Percentiles rank a stretch among this genome's conserved stretches.
phyloP scores from a whole-genome alignment of 1,140 invertebrate species.

The Grapholita molesta region DNA sequence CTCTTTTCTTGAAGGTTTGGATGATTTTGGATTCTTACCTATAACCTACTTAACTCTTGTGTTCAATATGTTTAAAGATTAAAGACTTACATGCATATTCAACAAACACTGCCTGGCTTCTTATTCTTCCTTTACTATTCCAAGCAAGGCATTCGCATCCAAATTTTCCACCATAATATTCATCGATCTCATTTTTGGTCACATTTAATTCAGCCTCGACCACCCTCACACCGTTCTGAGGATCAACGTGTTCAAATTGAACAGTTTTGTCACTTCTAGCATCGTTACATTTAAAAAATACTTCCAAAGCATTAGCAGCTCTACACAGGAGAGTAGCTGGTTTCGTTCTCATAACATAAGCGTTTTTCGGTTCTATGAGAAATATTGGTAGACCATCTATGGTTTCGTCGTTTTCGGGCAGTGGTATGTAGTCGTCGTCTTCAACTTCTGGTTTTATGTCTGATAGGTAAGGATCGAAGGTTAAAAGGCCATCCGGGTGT shows the following conservation, averaged over 20 bases:
- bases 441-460: constrained; percentile 61
- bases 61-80: too few relatives aligned
- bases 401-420: constrained; percentile 68
- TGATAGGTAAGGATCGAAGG: constrained; percentile 67
- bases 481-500: constrained; percentile 61
- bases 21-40: too few relatives aligned
- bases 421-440: constrained; percentile 67
- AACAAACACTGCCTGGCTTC: constrained; percentile 88
- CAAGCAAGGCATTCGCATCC: constrained; percentile 94
- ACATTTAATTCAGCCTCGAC: constrained; percentile 92
- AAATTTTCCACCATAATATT: constrained; percentile 92
- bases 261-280: constrained; percentile 80
- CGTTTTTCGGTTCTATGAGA: constrained; percentile 89
- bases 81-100: constrained; percentile 93
- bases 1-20: too few relatives aligned
- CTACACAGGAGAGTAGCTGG: constrained; percentile 91
- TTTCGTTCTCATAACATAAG: constrained; percentile 92
- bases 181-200: constrained; percentile 91
- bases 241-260: constrained; percentile 88
- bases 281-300: constrained; percentile 93
- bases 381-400: constrained; percentile 87
- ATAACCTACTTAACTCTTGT: too few relatives aligned
- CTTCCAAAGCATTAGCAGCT: constrained; percentile 90
- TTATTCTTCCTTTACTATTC: constrained; percentile 85
- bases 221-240: constrained; percentile 89